These are phyloP conservation scores for Nephila pilipes DNA, from an alignment of 1,140 invertebrate genomes.

Conservation along the genomic window DNA sequence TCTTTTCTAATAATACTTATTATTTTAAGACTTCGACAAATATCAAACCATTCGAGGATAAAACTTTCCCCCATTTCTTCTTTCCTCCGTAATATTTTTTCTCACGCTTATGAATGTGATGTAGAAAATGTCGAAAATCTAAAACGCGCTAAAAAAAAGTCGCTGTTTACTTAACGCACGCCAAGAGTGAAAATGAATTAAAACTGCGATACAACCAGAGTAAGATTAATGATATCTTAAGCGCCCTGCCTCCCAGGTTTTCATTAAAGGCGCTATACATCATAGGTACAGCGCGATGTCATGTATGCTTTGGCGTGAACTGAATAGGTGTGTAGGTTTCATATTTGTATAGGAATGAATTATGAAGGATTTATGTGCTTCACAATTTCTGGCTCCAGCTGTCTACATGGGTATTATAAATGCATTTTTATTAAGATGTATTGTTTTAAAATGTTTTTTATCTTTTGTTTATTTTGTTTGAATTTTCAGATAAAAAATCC, in stretches of 20 bases:
- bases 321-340: neutral
- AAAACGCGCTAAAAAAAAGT: neutral
- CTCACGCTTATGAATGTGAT: neutral
- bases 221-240: conserved; percentile 14
- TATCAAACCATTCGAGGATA: too few species aligned
- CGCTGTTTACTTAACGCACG: neutral
- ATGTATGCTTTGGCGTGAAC: neutral
- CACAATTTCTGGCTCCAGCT: neutral
- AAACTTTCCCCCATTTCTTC: neutral
- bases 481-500: neutral
- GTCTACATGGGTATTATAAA: neutral
- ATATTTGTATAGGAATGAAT: neutral
- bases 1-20: too few species aligned
- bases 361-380: neutral
- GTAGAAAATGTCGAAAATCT: neutral
- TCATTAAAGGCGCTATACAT: conserved; percentile 20
- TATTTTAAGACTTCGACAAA: too few species aligned
- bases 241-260: neutral
- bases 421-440: neutral
- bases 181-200: neutral
- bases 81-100: neutral
- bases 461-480: neutral
- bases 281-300: neutral
- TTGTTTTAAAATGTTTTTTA: neutral
- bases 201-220: neutral